Conservation (phyloP, 2,113 vertebrate species). For the Phalacrocorax brasilianus region DNA sequence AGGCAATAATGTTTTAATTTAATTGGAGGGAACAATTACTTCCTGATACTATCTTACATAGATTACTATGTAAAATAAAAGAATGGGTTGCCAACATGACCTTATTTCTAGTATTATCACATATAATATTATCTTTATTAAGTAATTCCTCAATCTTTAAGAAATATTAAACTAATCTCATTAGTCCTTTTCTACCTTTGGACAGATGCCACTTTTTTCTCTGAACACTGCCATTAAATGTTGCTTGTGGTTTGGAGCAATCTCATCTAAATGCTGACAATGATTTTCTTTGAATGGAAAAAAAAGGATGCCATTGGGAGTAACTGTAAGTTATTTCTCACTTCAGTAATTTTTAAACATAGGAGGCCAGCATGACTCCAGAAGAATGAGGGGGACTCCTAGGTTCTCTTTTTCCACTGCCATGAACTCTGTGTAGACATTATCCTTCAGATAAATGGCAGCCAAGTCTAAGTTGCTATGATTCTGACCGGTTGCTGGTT, state of each 20-base stretch:
- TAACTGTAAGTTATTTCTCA: neutral
- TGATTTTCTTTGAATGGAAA: fast-evolving
- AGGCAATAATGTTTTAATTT: neutral
- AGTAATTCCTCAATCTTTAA: neutral
- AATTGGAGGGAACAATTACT: neutral
- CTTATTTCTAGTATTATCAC: neutral
- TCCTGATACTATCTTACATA: neutral
- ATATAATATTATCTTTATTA: neutral
- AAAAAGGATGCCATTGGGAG: neutral
- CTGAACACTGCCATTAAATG: neutral
- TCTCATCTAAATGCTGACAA: neutral
- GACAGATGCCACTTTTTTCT: neutral
- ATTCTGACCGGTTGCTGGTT: neutral
- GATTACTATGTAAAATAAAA: neutral
- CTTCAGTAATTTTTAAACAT: neutral
- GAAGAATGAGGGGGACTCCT: neutral
- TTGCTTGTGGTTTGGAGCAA: neutral
- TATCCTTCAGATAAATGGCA: neutral
- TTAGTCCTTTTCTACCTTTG: neutral
- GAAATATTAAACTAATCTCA: neutral
- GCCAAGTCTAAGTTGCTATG: neutral
- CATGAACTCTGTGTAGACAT: neutral
- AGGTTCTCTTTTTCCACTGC: neutral
- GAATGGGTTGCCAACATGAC: neutral
- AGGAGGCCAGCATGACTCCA: neutral